Conservation (phyloP, 2,888 invertebrate genomes). For the Cryptocephalus moraei region DNA sequence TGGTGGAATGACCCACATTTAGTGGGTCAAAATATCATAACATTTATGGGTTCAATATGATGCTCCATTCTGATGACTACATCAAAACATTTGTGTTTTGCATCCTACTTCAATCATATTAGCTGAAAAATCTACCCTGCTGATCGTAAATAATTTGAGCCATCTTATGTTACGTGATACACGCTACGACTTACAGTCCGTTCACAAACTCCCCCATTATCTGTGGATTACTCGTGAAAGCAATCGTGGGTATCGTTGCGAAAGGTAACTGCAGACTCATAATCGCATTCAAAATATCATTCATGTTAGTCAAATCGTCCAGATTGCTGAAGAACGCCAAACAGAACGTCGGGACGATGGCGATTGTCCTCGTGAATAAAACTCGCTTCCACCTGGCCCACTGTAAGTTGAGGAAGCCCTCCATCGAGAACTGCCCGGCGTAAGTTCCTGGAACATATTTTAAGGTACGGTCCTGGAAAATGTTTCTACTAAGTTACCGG, state of each 20-base stretch:
- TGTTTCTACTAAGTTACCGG: slow-evolving; percentile 32
- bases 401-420: slow-evolving; percentile 75
- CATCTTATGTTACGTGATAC: too few species aligned
- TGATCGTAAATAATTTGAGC: too few species aligned
- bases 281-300: slow-evolving; percentile 74
- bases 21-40: too few species aligned
- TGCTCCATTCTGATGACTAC: too few species aligned
- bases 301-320: slow-evolving; percentile 62
- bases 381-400: slow-evolving; percentile 84
- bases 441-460: slow-evolving; percentile 43
- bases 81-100: too few species aligned
- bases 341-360: slow-evolving; percentile 63
- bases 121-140: too few species aligned
- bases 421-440: slow-evolving; percentile 82
- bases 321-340: slow-evolving; percentile 57
- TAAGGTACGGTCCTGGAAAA: neutral
- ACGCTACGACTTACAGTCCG: slow-evolving; percentile 49
- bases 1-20: too few species aligned
- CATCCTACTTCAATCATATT: too few species aligned
- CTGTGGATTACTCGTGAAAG: slow-evolving; percentile 65
- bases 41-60: too few species aligned
- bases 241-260: slow-evolving; percentile 73
- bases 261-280: slow-evolving; percentile 85
- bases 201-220: slow-evolving; percentile 80
- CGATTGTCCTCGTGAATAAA: slow-evolving; percentile 72